Evolutionary conservation across 2,797 vertebrate genomes (phyloP), one percentile per base, ranked within the genome.

Genomic region (Alfaro cultratus): DNA sequence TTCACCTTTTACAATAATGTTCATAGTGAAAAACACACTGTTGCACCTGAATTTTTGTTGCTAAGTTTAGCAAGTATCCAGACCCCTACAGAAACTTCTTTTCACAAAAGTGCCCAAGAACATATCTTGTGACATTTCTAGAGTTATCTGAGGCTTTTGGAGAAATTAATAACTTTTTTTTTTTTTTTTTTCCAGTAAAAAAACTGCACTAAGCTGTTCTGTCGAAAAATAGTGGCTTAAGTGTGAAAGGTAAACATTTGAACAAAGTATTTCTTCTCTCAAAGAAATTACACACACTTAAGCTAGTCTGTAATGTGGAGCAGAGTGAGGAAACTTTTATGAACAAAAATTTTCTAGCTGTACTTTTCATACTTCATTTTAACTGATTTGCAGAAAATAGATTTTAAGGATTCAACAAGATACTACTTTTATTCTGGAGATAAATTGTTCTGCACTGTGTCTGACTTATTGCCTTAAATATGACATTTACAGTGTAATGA

Each of bases 231-330:
- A 76, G 77, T 45, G 23, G 74, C 74, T 82, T 74, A 88, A 86
- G 83, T 47, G 79, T 45, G 26, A 76, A 73, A 79, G 75, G 80
- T 85, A 80, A 82, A 83, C 70, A 43, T 76, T 81, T 84, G 86
- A 60, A 87, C 84, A 90, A 82, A 10, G 45, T 73, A 2, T 11
- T 43, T 71, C n/a, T 13, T 46, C 10, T 89, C 74, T 88, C 80
- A 78, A 89, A 89, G 82, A 62, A 83, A 76, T 82, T 85, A 55
- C 85, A 78, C 73, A 78, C 85, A 74, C 83, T 89, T 86, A 84
- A 79, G 16, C n/a, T 18, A 29, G 43, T 64, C 21, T 67, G 75
- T 78, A 53, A 83, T 71, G 45, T 78, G 51, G 77, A 85, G 64
- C 74, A 86, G 76, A 77, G 43, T 86, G 80, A 83, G 78, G 39